A percentile compares a stretch with the other conserved stretches of the same genome.
Evolutionary conservation across 1,140 invertebrate species (phyloP).

Genomic region (Bombus balteatus): DNA sequence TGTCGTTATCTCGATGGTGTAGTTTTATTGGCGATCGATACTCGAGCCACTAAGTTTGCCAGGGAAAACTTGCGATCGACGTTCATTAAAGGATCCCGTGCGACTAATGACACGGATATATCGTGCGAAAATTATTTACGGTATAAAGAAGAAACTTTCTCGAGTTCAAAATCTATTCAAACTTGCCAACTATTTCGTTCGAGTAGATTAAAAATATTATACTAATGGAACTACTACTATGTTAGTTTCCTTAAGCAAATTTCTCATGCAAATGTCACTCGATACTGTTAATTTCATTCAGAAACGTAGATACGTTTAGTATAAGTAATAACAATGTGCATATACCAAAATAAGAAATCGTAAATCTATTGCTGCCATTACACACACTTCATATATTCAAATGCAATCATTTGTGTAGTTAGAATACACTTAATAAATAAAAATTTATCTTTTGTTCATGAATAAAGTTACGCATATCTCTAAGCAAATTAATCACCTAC

Average conservation of each 20-base stretch:
- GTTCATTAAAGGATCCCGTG: not conserved
- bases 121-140: not conserved
- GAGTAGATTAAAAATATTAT: not conserved
- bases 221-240: not conserved
- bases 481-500: no score
- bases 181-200: not conserved
- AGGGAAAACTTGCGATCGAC: conserved; percentile 1
- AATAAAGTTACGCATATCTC: no score
- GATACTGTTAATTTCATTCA: not conserved
- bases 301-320: not conserved
- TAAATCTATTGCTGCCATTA: no score
- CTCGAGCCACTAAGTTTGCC: not conserved
- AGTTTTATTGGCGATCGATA: conserved; percentile 39
- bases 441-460: no score
- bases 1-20: conserved; percentile 12
- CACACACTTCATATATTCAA: no score
- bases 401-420: no score
- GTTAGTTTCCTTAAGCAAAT: not conserved
- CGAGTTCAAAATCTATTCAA: not conserved
- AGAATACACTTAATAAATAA: no score
- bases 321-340: no score
- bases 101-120: conserved; percentile 10
- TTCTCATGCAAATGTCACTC: not conserved
- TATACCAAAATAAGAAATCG: no score
- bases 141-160: not conserved